A percentile compares a stretch with the other conserved stretches of the same genome.
Conservation (phyloP, 2,797 vertebrate genomes). For the Erithacus rubecula region DNA sequence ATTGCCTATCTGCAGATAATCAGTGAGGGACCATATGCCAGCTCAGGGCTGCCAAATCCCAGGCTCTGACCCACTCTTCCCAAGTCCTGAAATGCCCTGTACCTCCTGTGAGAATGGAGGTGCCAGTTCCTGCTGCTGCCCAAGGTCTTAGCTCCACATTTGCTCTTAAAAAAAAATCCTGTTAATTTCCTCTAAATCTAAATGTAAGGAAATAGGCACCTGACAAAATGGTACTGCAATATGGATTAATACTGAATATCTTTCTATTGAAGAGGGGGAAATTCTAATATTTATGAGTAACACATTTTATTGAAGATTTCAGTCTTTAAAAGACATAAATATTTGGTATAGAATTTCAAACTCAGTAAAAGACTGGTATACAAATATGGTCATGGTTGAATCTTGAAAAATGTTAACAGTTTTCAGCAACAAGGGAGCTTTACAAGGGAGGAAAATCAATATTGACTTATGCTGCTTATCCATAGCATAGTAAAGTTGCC, state of each 20-base stretch:
- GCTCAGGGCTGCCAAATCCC: background rate
- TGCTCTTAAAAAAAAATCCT: background rate
- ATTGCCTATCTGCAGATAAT: background rate
- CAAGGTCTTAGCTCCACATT: background rate
- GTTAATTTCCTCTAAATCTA: background rate
- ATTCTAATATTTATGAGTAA: background rate
- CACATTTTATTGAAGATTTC: conserved; percentile 42
- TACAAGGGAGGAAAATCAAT: conserved; percentile 4
- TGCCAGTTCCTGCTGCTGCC: background rate
- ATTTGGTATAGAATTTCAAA: conserved; percentile 46
- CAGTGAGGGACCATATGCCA: background rate
- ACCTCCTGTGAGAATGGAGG: background rate
- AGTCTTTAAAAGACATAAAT: conserved; percentile 36
- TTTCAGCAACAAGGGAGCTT: conserved; percentile 10
- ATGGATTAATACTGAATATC: background rate
- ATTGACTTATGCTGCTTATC: conserved; percentile 9
- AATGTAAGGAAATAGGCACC: background rate
- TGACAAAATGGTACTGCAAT: background rate
- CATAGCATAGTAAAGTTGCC: background rate
- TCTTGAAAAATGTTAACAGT: conserved; percentile 43
- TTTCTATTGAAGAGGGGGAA: conserved; percentile 9
- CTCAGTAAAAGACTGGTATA: conserved; percentile 12
- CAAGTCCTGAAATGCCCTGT: background rate
- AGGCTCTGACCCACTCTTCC: background rate
- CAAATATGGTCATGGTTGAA: conserved; percentile 31